Evolutionary conservation across 2,888 invertebrate genomes (phyloP).

Genomic region (Galerucella calmariensis): DNA sequence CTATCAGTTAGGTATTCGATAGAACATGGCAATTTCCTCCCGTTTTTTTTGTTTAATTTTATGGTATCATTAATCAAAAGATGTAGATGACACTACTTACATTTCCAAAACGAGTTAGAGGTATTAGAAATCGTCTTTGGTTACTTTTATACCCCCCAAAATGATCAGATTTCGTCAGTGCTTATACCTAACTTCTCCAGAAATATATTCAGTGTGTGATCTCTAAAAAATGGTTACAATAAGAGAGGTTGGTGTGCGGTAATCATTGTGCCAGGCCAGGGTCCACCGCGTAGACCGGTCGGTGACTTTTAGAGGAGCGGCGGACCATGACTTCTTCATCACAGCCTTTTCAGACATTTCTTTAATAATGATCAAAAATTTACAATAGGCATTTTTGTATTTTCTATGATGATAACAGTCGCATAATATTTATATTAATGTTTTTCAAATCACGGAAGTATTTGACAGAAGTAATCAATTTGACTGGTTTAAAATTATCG

Average conservation of each 20-base stretch:
- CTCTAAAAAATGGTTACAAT: slow-evolving; percentile 24
- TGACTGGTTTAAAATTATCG: no score
- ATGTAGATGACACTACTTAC: background rate
- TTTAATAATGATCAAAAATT: slow-evolving; percentile 44
- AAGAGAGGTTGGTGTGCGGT: slow-evolving; percentile 46
- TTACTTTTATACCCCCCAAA: no score
- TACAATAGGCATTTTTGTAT: background rate
- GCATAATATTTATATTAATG: background rate
- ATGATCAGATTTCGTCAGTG: no score
- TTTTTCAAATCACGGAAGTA: background rate
- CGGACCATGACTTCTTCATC: slow-evolving; percentile 58
- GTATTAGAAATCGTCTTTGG: no score
- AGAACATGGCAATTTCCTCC: slow-evolving; percentile 1
- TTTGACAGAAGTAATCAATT: no score
- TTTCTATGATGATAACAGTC: background rate
- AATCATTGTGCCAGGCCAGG: slow-evolving; percentile 57
- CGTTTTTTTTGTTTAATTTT: background rate
- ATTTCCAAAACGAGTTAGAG: background rate
- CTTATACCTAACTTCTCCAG: background rate
- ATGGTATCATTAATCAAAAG: background rate
- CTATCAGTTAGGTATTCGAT: background rate
- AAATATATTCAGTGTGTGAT: slow-evolving; percentile 13
- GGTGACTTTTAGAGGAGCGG: slow-evolving; percentile 58
- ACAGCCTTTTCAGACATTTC: slow-evolving; percentile 49
- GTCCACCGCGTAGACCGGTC: slow-evolving; percentile 59